Evolutionary conservation across 2,888 invertebrate species (phyloP).

Genomic region (Hirtodrosophila confusa): DNA sequence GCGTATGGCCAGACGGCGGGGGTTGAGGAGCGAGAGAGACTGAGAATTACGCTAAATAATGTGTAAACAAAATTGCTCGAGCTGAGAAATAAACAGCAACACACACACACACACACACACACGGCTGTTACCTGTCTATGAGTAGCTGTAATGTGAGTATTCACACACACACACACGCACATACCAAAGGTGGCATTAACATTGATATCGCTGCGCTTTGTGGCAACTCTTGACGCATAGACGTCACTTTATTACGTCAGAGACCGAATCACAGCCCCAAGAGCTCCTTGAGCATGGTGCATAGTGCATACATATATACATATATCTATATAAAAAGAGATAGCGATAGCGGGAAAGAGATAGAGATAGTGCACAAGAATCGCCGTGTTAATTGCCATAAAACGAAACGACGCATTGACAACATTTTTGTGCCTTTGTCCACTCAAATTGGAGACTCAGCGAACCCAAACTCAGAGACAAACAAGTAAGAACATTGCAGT

Average conservation of each 20-base stretch:
- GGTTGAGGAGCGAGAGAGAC: not conserved
- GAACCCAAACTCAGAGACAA: no score
- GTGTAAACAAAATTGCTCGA: conserved; percentile 37
- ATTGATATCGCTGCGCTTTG: conserved; percentile 1
- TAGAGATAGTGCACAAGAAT: not conserved
- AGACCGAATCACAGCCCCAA: not conserved
- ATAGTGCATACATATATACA: no score
- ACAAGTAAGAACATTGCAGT: no score
- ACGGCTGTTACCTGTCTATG: conserved; percentile 10
- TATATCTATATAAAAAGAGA: no score
- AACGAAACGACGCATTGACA: conserved; percentile 65
- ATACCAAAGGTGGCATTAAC: conserved; percentile 17
- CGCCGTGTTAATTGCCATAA: conserved; percentile 73
- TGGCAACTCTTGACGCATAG: conserved; percentile 33
- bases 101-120: no score
- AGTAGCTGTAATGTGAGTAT: conserved; percentile 47
- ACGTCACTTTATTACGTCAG: conserved; percentile 63
- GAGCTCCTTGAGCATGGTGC: no score
- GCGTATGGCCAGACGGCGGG: no score
- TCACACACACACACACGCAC: conserved; percentile 13
- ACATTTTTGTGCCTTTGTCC: conserved; percentile 20
- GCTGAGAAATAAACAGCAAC: conserved; percentile 24
- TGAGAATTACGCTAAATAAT: conserved; percentile 34
- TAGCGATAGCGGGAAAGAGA: not conserved
- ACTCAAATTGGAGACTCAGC: not conserved